A percentile compares a stretch with the other conserved stretches of the same genome.
phyloP scores from a whole-genome alignment of 2,888 invertebrate genomes.

The Tribolium freemani region DNA sequence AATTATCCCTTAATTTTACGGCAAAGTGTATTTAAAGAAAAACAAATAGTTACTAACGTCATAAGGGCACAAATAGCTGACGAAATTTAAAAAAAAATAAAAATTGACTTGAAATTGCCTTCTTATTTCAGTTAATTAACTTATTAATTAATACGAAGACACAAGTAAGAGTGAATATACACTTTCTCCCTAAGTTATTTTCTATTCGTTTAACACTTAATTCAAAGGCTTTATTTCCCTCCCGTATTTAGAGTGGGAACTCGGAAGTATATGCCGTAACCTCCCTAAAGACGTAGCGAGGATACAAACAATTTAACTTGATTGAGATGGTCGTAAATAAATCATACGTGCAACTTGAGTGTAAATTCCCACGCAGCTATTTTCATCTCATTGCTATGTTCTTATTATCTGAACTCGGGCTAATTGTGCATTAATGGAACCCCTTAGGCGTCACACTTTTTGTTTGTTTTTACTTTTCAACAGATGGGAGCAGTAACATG shows the following conservation, averaged over 20 bases:
- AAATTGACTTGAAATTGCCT: no score
- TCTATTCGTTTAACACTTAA: neutral
- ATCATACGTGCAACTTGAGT: neutral
- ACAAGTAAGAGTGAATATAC: neutral
- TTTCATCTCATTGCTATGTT: neutral
- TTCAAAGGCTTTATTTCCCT: neutral
- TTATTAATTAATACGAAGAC: no score
- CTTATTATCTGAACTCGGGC: neutral
- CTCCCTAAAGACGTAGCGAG: neutral
- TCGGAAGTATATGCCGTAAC: neutral
- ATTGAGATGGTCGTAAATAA: neutral
- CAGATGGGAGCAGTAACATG: constrained; percentile 79
- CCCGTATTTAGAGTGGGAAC: neutral
- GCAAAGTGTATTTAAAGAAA: no score
- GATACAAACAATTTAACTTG: neutral
- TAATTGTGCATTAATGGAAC: no score
- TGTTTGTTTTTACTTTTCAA: constrained; percentile 48
- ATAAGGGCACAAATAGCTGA: no score
- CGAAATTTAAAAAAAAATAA: no score
- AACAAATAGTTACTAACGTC: no score
- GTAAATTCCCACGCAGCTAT: neutral
- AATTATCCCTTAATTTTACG: no score
- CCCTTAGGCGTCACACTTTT: neutral
- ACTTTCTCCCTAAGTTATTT: neutral
- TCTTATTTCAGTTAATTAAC: no score